phyloP scores from a whole-genome alignment of 53 echinoderm and acorn worm species.

The Luidia sarsii region DNA sequence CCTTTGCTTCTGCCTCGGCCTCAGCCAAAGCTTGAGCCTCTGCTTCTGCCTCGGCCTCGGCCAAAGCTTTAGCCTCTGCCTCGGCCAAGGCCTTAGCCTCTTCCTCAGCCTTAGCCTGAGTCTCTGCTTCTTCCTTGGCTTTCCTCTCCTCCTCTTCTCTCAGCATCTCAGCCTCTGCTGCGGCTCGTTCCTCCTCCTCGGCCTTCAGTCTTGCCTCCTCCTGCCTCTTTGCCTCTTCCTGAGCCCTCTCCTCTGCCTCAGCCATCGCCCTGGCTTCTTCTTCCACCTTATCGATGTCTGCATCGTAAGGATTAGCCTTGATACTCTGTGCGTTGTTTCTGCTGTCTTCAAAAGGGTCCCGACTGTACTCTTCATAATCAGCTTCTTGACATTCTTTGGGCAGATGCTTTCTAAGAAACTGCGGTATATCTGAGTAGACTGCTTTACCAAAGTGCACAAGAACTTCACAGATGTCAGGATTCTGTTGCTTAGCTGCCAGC shows the following conservation, averaged over 20 bases:
- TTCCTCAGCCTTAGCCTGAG: background rate
- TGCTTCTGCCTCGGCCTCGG: background rate
- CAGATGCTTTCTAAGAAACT: slow-evolving; percentile 64
- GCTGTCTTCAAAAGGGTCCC: slow-evolving; percentile 20
- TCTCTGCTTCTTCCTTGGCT: background rate
- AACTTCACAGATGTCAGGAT: slow-evolving; percentile 78
- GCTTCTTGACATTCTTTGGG: slow-evolving; percentile 59
- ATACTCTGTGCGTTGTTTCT: slow-evolving; percentile 45
- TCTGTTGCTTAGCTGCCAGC: slow-evolving; percentile 83
- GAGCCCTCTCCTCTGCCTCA: background rate
- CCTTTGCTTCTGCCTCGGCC: background rate
- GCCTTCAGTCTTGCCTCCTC: slow-evolving; percentile 1
- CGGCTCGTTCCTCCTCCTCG: background rate
- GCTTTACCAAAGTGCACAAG: slow-evolving; percentile 73
- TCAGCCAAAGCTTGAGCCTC: background rate
- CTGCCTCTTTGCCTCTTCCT: background rate
- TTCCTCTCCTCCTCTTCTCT: background rate
- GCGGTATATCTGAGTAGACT: slow-evolving; percentile 50
- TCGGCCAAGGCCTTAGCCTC: background rate
- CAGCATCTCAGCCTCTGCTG: background rate
- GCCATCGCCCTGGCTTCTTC: background rate
- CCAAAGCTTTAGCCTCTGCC: background rate
- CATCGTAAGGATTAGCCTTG: slow-evolving; percentile 14
- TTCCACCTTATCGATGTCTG: background rate
- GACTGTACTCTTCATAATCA: background rate